phyloP scores from a whole-genome alignment of 1,140 invertebrate species.

The Pseudomyrmex pallidus region DNA sequence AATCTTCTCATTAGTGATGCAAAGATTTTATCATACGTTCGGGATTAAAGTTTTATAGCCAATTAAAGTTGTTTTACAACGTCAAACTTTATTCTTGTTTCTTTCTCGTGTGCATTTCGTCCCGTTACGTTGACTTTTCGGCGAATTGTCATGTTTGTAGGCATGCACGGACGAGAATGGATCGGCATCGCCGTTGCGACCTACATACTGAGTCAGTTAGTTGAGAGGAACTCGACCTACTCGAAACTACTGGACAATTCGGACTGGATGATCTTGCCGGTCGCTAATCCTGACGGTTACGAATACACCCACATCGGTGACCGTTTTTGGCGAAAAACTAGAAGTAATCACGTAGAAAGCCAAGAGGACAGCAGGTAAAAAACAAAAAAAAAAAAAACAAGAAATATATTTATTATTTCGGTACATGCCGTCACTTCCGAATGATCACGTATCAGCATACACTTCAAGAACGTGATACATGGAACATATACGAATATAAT shows the following conservation, averaged over 20 bases:
- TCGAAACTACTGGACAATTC: constrained; percentile 89
- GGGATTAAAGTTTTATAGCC: not conserved
- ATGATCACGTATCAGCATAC: not conserved
- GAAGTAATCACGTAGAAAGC: constrained; percentile 85
- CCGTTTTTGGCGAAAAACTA: constrained; percentile 94
- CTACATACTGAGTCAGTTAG: constrained; percentile 92
- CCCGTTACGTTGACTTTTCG: constrained; percentile 60
- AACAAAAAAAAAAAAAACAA: not conserved
- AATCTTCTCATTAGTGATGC: too few species aligned
- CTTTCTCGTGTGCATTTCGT: constrained; percentile 24
- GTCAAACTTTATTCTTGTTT: not conserved
- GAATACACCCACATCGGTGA: constrained; percentile 91
- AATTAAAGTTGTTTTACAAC: not conserved
- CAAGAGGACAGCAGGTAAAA: constrained; percentile 78
- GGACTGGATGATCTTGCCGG: constrained; percentile 93
- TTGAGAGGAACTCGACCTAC: constrained; percentile 89
- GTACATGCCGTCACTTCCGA: not conserved
- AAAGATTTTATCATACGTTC: too few species aligned
- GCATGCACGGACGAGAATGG: constrained; percentile 97
- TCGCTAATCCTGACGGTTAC: constrained; percentile 95
- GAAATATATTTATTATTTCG: not conserved
- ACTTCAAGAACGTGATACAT: too few species aligned
- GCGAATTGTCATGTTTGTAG: constrained; percentile 84
- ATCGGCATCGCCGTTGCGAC: constrained; percentile 94
- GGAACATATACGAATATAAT: too few species aligned